Evolutionary conservation across 2,113 vertebrate species (phyloP).

Genomic region (Haemorhous mexicanus): DNA sequence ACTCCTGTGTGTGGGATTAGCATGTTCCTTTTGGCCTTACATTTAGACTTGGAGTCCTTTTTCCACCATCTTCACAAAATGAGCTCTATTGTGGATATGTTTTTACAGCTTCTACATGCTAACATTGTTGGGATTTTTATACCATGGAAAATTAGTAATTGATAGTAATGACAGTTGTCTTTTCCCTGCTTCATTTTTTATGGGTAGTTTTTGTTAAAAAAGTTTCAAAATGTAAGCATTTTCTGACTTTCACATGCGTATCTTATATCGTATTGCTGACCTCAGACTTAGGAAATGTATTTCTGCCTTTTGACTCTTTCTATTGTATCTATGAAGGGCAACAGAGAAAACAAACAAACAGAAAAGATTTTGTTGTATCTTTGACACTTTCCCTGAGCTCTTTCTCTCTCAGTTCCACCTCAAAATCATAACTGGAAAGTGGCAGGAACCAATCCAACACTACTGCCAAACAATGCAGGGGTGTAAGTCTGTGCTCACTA

Average conservation of each 20-base stretch:
- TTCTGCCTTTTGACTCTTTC: not conserved
- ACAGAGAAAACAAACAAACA: not conserved
- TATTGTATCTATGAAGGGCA: not conserved
- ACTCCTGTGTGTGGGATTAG: not conserved
- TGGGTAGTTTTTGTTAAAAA: not conserved
- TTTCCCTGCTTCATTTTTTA: not conserved
- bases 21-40: not conserved
- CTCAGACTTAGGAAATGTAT: not conserved
- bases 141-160: not conserved
- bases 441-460: not conserved
- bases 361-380: not conserved
- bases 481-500: not conserved
- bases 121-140: not conserved
- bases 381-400: not conserved
- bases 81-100: not conserved
- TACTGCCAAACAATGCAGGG: not conserved
- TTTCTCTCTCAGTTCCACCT: not conserved
- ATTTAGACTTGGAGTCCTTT: not conserved
- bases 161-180: not conserved
- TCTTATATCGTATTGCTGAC: not conserved
- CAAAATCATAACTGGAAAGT: not conserved
- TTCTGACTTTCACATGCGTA: not conserved
- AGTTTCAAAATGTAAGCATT: not conserved
- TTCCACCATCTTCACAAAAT: not conserved
- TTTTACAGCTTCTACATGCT: not conserved